These are phyloP conservation scores for Scomber japonicus DNA, from an alignment of 2,113 vertebrate genomes.

Conservation along the genomic window DNA sequence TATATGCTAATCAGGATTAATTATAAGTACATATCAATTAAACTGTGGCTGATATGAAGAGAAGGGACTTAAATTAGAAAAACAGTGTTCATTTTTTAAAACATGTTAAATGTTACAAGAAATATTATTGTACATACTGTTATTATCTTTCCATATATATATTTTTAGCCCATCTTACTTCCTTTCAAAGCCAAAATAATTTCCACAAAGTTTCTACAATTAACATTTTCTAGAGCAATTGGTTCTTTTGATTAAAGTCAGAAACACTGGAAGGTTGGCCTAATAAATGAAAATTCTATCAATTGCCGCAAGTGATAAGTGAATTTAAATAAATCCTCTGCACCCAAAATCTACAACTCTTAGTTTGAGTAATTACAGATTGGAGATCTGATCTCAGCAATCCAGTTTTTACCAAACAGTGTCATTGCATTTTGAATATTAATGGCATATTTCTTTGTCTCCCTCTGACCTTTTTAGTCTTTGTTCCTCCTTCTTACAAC, in stretches of 20 bases:
- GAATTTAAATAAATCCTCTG: background rate
- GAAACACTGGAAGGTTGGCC: slow-evolving; percentile 5
- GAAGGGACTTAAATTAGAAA: background rate
- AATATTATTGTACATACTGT: background rate
- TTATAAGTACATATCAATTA: background rate
- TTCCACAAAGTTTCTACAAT: slow-evolving; percentile 9
- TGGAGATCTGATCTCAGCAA: background rate
- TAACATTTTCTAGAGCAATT: slow-evolving; percentile 11
- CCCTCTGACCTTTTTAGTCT: slow-evolving; percentile 31
- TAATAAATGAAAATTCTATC: slow-evolving; percentile 9
- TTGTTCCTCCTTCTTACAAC: background rate
- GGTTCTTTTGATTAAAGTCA: slow-evolving; percentile 23
- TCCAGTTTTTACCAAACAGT: slow-evolving; percentile 15
- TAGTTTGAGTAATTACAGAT: background rate
- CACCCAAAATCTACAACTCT: background rate
- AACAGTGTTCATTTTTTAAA: background rate
- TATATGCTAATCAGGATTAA: background rate
- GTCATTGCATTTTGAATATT: slow-evolving; percentile 11
- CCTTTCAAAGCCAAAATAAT: slow-evolving; percentile 14
- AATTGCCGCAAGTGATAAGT: background rate
- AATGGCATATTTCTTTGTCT: slow-evolving; percentile 1
- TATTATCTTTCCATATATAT: background rate
- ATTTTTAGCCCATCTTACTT: background rate
- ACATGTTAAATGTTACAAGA: background rate
- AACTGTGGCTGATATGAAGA: background rate